Evolutionary conservation across 2,888 invertebrate genomes (phyloP), one percentile per base, ranked within the genome.

Genomic region (Dasypogon diadema): DNA sequence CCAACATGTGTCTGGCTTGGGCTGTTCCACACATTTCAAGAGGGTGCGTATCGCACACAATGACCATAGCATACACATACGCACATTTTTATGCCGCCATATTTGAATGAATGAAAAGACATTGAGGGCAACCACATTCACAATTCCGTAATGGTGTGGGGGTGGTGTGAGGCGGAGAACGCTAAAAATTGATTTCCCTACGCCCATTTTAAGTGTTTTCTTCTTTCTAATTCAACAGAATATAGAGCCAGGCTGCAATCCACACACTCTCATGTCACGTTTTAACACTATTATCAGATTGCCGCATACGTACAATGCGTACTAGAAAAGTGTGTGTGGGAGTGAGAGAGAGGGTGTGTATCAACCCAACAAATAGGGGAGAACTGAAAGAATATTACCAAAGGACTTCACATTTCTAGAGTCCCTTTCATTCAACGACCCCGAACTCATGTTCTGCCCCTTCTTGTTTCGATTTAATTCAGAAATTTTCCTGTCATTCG

Each of bases 71-170:
- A 42, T 12, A 12, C 42, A 42, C 42, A 42, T 0, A 6, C 42
- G 12, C 1, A 42, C 42, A 42, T 42, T 12, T 30, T 30, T 30
- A 30, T 12, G 42, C 1, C 18, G 16, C 21, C 51, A 21, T 51
- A 51, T 51, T 51, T 51, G 8, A 16, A 51, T 51, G 6, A 51
- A 51, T 51, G 51, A 16, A 51, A 51, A 12, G 21, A 51, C 1
- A 51, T 51, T 51, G 18, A 51, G n/a, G n/a, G 21, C 51, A 51
- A 51, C 21, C 51, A 51, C 51, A 16, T 51, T 51, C 16, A 6
- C 21, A 48, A n/a, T 48, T n/a, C n/a, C n/a, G n/a, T n/a, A n/a
- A n/a, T n/a, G n/a, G n/a, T n/a, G n/a, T n/a, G n/a, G n/a, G n/a
- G 4, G n/a, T 1, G 48, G 16, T 30, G 34, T 30, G 34, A 30